These are phyloP conservation scores for Engystomops pustulosus DNA, from an alignment of 2,113 vertebrate species.

Conservation along the genomic window DNA sequence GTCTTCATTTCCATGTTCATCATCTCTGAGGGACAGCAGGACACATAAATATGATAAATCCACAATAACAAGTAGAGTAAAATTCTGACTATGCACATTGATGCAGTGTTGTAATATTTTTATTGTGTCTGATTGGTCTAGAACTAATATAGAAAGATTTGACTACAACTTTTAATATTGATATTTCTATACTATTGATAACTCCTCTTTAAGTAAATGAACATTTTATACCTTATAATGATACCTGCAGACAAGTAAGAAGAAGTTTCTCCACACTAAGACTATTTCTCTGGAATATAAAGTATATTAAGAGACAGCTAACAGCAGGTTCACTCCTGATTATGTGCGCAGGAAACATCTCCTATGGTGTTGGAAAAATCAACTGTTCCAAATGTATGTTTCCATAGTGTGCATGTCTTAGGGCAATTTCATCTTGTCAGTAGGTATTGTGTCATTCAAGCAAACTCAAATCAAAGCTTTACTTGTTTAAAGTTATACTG, in stretches of 20 bases:
- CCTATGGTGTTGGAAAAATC: conserved; percentile 28
- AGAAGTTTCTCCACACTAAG: not conserved
- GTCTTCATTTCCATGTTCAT: not conserved
- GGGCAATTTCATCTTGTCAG: conserved; percentile 45
- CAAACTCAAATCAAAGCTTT: conserved; percentile 31
- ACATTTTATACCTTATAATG: not conserved
- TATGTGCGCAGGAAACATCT: conserved; percentile 54
- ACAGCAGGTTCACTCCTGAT: conserved; percentile 47
- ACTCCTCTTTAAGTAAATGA: not conserved
- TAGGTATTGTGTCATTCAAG: conserved; percentile 45
- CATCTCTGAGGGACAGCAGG: not conserved
- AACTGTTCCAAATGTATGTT: conserved; percentile 39
- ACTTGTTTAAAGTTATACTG: conserved; percentile 34
- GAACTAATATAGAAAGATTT: too few species aligned
- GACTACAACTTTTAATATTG: too few species aligned
- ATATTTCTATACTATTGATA: too few species aligned
- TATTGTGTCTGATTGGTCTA: too few species aligned
- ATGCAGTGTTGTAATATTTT: not conserved
- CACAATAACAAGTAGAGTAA: not conserved
- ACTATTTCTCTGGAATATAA: conserved; percentile 42
- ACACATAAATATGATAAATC: not conserved
- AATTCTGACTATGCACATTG: not conserved
- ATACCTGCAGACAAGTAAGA: not conserved
- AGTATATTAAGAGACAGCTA: conserved; percentile 48
- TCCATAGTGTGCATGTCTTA: conserved; percentile 50